Evolutionary conservation across 1,140 invertebrate genomes (phyloP).

Genomic region (Megalonaias nervosa): DNA sequence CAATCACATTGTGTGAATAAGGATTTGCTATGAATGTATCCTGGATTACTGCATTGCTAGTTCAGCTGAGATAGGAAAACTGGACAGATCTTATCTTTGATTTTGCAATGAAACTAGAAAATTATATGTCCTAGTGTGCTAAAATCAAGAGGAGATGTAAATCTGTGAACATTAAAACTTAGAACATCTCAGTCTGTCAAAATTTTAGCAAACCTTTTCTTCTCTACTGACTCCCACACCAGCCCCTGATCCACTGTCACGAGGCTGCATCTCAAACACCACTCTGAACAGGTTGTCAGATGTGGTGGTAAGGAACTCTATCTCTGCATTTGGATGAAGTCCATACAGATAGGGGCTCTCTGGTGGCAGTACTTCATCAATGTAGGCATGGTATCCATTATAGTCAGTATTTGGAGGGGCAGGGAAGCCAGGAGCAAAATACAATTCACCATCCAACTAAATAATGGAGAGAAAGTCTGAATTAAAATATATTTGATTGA

Average conservation of each 20-base stretch:
- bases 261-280: slow-evolving; percentile 94
- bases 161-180: too few species aligned
- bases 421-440: slow-evolving; percentile 87
- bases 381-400: slow-evolving; percentile 90
- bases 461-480: slow-evolving; percentile 10
- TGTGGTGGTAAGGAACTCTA: slow-evolving; percentile 91
- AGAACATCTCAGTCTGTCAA: too few species aligned
- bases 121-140: neutral
- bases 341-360: slow-evolving; percentile 94
- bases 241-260: slow-evolving; percentile 85
- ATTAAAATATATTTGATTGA: too few species aligned
- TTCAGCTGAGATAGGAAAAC: too few species aligned
- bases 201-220: slow-evolving; percentile 80
- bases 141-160: neutral
- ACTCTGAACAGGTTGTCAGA: slow-evolving; percentile 92
- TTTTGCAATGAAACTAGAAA: neutral
- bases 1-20: too few species aligned
- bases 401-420: slow-evolving; percentile 93
- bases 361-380: slow-evolving; percentile 89
- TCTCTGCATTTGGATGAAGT: slow-evolving; percentile 95
- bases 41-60: too few species aligned
- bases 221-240: slow-evolving; percentile 88
- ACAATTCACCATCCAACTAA: slow-evolving; percentile 89
- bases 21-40: too few species aligned
- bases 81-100: too few species aligned